Conservation (phyloP, 2,888 invertebrate genomes). For the Cephus spinipes region DNA sequence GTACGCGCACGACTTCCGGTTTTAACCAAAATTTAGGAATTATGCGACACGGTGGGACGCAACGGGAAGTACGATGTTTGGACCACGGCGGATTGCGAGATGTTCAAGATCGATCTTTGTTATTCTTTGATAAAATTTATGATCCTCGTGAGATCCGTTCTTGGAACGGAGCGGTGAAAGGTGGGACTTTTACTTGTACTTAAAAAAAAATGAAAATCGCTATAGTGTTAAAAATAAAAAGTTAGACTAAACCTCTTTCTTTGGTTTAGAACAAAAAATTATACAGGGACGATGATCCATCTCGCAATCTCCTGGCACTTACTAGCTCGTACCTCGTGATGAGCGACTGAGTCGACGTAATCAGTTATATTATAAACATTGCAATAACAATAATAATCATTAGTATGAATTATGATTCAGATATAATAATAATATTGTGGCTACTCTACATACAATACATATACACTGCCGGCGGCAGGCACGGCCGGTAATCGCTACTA, state of each 20-base stretch:
- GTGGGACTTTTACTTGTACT: too few relatives aligned
- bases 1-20: too few relatives aligned
- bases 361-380: conserved; percentile 60
- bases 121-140: too few relatives aligned
- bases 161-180: too few relatives aligned
- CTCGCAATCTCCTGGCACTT: conserved; percentile 8
- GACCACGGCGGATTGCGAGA: conserved; percentile 42
- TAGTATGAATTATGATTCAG: conserved; percentile 43
- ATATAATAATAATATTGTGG: conserved; percentile 47
- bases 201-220: too few relatives aligned
- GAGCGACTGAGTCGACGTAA: conserved; percentile 47
- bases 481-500: conserved; percentile 53
- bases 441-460: conserved; percentile 67
- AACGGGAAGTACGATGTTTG: conserved; percentile 36
- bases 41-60: conserved; percentile 25
- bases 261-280: too few relatives aligned
- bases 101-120: too few relatives aligned
- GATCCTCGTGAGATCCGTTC: too few relatives aligned
- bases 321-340: conserved; percentile 41
- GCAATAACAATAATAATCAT: conserved; percentile 62
- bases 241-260: too few relatives aligned
- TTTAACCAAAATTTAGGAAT: too few relatives aligned
- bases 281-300: background rate
- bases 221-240: too few relatives aligned
- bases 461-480: conserved; percentile 55